These are phyloP conservation scores for Maniola jurtina DNA, from an alignment of 1,140 invertebrate genomes.

Conservation along the genomic window DNA sequence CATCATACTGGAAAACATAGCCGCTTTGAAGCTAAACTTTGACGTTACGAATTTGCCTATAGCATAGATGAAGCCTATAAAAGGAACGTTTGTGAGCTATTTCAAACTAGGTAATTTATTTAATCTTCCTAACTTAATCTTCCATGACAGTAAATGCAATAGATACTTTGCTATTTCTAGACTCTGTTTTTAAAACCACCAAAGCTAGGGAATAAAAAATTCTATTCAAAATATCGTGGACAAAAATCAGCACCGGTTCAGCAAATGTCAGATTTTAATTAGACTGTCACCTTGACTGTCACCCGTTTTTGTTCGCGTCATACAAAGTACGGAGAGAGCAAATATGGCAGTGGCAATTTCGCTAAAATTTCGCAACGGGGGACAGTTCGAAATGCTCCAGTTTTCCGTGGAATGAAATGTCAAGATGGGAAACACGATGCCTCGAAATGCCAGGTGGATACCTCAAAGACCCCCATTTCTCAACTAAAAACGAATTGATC, in stretches of 20 bases:
- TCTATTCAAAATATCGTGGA: not conserved
- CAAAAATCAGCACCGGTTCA: not conserved
- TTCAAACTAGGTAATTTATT: too few relatives aligned
- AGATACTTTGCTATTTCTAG: too few relatives aligned
- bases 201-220: not conserved
- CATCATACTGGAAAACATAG: too few relatives aligned
- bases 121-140: too few relatives aligned
- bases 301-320: constrained; percentile 1
- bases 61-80: too few relatives aligned
- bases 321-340: constrained; percentile 2
- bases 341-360: constrained; percentile 5
- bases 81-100: too few relatives aligned
- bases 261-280: constrained; percentile 9
- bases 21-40: too few relatives aligned
- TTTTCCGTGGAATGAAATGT: constrained; percentile 5
- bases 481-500: not conserved
- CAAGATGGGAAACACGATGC: not conserved
- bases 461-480: not conserved
- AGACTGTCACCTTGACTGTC: constrained; percentile 10
- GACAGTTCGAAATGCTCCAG: not conserved
- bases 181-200: too few relatives aligned
- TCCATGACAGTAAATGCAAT: too few relatives aligned
- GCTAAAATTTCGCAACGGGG: not conserved
- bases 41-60: too few relatives aligned
- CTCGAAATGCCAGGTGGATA: not conserved